Percentiles rank a stretch among this genome's conserved stretches.
phyloP scores from a whole-genome alignment of 2,113 vertebrate species.

The Polypterus bichir region DNA sequence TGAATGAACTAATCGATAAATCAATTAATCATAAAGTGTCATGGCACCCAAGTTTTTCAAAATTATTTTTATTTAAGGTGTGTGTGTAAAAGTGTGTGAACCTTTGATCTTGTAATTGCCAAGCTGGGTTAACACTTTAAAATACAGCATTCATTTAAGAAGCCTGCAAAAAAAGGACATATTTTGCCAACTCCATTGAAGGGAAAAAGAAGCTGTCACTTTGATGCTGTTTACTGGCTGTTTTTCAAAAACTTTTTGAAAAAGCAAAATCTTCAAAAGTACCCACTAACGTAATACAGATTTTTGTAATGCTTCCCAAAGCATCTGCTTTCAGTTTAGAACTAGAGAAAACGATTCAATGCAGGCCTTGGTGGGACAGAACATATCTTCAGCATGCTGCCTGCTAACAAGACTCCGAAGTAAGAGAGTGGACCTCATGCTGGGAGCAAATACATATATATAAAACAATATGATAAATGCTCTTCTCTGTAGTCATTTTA shows the following conservation, averaged over 20 bases:
- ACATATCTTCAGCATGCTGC: conserved; percentile 16
- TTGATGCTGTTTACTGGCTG: conserved; percentile 73
- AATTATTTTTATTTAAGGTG: too few species aligned
- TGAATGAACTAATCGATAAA: too few species aligned
- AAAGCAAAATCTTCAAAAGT: conserved; percentile 56
- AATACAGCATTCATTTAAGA: neutral
- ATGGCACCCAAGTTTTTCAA: too few species aligned
- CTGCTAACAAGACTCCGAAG: too few species aligned
- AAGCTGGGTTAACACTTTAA: too few species aligned
- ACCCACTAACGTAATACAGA: conserved; percentile 75
- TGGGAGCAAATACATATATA: too few species aligned
- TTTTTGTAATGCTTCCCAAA: conserved; percentile 70
- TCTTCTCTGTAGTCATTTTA: too few species aligned
- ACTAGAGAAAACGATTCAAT: conserved; percentile 36
- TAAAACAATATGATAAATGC: too few species aligned
- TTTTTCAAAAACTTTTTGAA: conserved; percentile 60
- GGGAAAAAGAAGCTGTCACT: conserved; percentile 35
- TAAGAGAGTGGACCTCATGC: too few species aligned
- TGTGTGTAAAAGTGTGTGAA: too few species aligned
- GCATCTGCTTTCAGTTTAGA: conserved; percentile 78
- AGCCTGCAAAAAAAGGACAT: neutral
- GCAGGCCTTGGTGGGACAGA: neutral
- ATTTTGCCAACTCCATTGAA: conserved; percentile 8
- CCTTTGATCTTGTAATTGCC: too few species aligned
- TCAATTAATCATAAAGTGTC: too few species aligned